Evolutionary conservation across 2,888 invertebrate species (phyloP).

Genomic region (Glyphotaelius pellucidus): DNA sequence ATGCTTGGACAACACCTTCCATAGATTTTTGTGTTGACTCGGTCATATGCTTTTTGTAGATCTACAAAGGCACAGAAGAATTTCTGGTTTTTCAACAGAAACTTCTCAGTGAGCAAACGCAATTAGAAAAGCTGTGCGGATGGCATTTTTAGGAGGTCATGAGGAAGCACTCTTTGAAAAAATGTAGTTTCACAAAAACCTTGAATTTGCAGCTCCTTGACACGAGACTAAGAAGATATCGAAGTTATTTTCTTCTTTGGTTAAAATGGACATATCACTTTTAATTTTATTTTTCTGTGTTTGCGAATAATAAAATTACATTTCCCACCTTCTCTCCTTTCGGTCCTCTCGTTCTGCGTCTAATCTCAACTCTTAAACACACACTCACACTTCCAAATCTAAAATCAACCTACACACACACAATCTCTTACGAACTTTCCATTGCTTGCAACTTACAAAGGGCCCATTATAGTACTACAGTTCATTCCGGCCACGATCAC

Average conservation of each 20-base stretch:
- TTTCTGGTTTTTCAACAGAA: too few relatives aligned
- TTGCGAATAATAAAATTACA: background rate
- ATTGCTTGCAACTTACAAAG: background rate
- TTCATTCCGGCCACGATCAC: background rate
- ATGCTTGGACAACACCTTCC: too few relatives aligned
- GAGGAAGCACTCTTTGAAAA: too few relatives aligned
- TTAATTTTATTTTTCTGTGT: background rate
- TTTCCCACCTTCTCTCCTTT: background rate
- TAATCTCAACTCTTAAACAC: background rate
- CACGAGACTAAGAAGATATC: too few relatives aligned
- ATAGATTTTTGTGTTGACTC: too few relatives aligned
- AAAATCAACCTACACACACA: background rate
- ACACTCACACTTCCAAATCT: background rate
- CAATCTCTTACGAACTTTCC: slow-evolving; percentile 6
- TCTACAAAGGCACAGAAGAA: too few relatives aligned
- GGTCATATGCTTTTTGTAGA: too few relatives aligned
- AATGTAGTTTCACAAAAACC: too few relatives aligned
- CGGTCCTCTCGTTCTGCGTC: background rate
- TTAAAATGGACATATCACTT: background rate
- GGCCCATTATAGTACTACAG: background rate
- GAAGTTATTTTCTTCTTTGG: background rate
- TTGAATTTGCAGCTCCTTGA: too few relatives aligned
- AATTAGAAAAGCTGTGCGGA: too few relatives aligned
- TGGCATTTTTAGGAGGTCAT: too few relatives aligned
- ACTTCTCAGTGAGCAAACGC: too few relatives aligned